Base-by-base conservation (phyloP, 1,140 invertebrate genomes). In the Caenorhabditis briggsae region DNA sequence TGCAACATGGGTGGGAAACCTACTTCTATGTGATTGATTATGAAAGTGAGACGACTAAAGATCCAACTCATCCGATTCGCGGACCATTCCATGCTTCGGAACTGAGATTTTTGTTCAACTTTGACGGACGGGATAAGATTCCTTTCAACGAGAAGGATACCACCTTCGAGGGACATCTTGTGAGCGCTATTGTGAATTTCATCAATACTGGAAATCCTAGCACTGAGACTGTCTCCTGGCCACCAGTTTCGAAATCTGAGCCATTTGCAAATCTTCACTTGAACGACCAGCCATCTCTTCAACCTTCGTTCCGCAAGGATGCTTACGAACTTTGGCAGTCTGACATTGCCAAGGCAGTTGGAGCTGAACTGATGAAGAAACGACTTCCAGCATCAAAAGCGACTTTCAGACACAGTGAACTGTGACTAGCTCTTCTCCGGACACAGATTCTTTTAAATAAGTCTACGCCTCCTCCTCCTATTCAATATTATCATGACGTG, bases 21-120 rank as follows among this genome's bases (percentile, higher is more conserved):
- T 86, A 33, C 33, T 82, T 78, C 59, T 82, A 82, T 33, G 64
- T 86, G 1, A 86, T 86, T 70, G 85, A 86, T 25, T 86, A 70
- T 50, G 85, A 78, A 5, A 86, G 85, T 61, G 46, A 82, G 25
- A 74, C 85, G 9, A 86, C 85, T 0, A 86, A 83, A 41, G 70
- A 86, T 16, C 46, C 74, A 53, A 70, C 41, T 23, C 64, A 82
- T 11, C 85, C 85, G 23, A 70, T 86, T 11, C 9, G 46, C 2
- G 85, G 84, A 33, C 41, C 85, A 48, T 56, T 86, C 33, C 85
- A 86, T 56, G 53, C 74, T 16, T 82, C 85, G 48, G 85, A 86
- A 43, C 25, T 82, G 7, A 43, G 85, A 43, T 86, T 82, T 41
- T 14, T 86, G 55, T 70, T 86, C 43, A 74, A 86, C 46, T 86